phyloP scores from a whole-genome alignment of 35 echinoderm and acorn worm species.

The Lytechinus variegatus region DNA sequence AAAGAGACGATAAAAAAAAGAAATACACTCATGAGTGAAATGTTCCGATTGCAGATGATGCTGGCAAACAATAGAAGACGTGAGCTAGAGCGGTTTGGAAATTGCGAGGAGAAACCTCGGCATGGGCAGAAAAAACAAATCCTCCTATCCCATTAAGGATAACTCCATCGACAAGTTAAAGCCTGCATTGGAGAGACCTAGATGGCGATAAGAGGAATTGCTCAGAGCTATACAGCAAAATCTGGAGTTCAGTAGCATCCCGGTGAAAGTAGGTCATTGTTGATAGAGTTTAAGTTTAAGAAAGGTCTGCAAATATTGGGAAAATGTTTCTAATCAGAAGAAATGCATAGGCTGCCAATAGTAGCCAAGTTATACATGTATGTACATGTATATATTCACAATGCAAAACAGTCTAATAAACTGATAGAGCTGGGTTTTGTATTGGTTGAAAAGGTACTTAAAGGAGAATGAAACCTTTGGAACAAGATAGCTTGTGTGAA shows the following conservation, averaged over 20 bases:
- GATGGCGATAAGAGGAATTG: neutral
- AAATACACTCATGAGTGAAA: no score
- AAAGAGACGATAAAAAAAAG: neutral
- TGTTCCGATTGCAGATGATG: neutral
- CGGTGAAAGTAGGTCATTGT: neutral
- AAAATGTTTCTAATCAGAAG: no score
- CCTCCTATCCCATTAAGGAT: neutral
- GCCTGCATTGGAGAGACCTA: neutral
- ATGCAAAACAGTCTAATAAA: no score
- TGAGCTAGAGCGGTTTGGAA: neutral
- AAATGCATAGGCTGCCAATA: no score
- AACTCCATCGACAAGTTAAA: neutral
- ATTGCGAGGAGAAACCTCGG: neutral
- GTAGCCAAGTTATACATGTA: no score
- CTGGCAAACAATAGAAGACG: neutral
- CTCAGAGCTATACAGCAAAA: neutral
- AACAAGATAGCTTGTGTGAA: no score
- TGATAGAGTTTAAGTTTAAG: neutral
- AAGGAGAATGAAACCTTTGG: no score
- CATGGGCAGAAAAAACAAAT: neutral
- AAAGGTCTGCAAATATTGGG: neutral
- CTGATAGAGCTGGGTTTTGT: no score
- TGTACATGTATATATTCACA: no score
- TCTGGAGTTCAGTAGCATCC: neutral
- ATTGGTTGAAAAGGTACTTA: no score